A percentile compares a stretch with the other conserved stretches of the same genome.
Evolutionary conservation across 37 sponge, comb jelly and placozoan genomes (phyloP).

Genomic region (Eunapius fragilis): DNA sequence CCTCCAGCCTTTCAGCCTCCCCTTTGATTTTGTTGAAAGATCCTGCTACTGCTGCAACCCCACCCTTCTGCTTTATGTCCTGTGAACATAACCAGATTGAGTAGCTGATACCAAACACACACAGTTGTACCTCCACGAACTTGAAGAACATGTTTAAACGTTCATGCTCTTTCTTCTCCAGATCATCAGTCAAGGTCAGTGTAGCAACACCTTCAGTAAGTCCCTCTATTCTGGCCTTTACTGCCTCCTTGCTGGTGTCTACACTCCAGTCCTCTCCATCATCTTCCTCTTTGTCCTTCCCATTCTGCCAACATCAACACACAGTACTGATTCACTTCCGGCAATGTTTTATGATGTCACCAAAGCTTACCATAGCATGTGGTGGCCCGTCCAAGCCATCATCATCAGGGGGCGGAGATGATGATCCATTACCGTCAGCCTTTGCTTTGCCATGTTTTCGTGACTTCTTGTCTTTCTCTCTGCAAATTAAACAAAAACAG

Average conservation of each 20-base stretch:
- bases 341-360: no score
- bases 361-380: background rate
- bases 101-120: background rate
- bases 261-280: conserved; percentile 91
- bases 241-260: conserved; percentile 84
- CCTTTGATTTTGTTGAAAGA: conserved; percentile 68
- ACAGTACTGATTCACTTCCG: background rate
- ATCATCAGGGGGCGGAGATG: background rate
- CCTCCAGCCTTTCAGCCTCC: conserved; percentile 94
- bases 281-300: conserved; percentile 5
- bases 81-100: background rate
- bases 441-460: background rate
- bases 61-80: conserved; percentile 63
- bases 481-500: no score
- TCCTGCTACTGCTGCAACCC: conserved; percentile 37
- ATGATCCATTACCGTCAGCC: background rate
- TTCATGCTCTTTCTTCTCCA: conserved; percentile 69
- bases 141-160: conserved; percentile 88
- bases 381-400: background rate
- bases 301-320: background rate
- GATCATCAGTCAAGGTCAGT: conserved; percentile 67
- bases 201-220: conserved; percentile 56
- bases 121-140: conserved; percentile 71
- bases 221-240: conserved; percentile 72
- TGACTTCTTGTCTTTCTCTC: background rate